Base-by-base conservation (phyloP, 1,140 invertebrate species). In the Platyura marginata region DNA sequence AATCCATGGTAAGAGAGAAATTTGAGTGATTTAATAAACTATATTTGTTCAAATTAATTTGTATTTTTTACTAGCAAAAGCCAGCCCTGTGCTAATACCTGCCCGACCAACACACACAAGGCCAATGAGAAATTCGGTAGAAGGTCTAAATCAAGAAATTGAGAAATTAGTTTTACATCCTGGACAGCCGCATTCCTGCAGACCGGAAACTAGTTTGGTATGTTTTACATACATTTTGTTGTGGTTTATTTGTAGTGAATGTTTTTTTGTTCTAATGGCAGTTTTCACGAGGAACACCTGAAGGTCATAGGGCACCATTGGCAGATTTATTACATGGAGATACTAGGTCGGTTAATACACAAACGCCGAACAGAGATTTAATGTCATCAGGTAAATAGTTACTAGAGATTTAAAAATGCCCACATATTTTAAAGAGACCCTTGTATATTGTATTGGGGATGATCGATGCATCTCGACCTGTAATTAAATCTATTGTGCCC, bases 141-240 rank as follows among this genome's bases (percentile, higher is more conserved):
- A 88, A 63, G 82, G 81, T 29, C 67, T 87, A 2, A 88, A 86
- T 63, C 81, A 83, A 56, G 81, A 86, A 62, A 84, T 86, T 44
- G 81, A 86, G 61, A 68, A 71, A 53, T 66, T 79, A 37, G 78
- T 81, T 33, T 61, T 81, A 11, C 61, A 56, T 46, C 64, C 64
- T 10, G 65, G 64, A 29, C 62, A 63, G 38, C 59, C 62, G 46
- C 47, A 64, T 23, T 16, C 35, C 13, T 21, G 43, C 19, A 21
- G 36, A 25, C 35, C 21, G 13, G 43, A 44, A 29, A 35, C 32
- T 29, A n/a, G 21, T n/a, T 10, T 23, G 19, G 43, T 39, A 44
- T 18, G 13, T 39, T 18, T 22, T 16, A 20, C 23, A 36, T n/a
- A 16, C 21, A 4, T 21, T 5, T 18, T 13, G 16, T 40, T 20